Evolutionary conservation across 1,140 invertebrate genomes (phyloP), one percentile per base, ranked within the genome.

Genomic region (Conus ventricosus): DNA sequence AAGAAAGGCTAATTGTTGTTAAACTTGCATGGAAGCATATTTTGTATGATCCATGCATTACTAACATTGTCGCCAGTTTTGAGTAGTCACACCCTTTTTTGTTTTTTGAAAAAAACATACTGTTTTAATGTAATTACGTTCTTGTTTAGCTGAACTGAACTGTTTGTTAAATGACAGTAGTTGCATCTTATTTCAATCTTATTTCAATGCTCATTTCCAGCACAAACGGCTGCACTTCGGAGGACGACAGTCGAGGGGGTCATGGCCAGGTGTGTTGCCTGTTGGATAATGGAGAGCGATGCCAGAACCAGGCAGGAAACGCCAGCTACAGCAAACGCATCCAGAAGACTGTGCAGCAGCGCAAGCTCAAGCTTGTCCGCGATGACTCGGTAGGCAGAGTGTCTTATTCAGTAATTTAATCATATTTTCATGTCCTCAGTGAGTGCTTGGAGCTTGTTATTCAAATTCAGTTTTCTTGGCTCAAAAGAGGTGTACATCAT

Each of bases 291-390:
- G 96, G 97, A 89, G 97, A 97, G 87, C 96, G 98, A 87, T 99
- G 99, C 95, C 96, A 96, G 89, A 96, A 97, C 92, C 96, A 97
- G 81, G 98, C 98, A 91, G 98, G 98, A 84, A 99, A 99, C 96
- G 99, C 98, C 89, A 98, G 98, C 75, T 99, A 99, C 95, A 99
- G 98, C 95, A 99, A 99, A 95, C 96, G 98, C 90, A 98, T 99
- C 92, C 98, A 99, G 95, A 99, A 99, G 95, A 99, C 97, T 88
- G 98, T 99, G n/a, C 97, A 97, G 84, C 98, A 99, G 93, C 96
- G 98, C 91, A 97, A 98, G 93, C 96, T 99, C 1, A 98, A 98
- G 94, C 96, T 99, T 20, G 97, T 97, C 94, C 97, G 98, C 89
- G 98, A 99, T 96, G 96, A 96, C 92, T 96, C 97, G 90, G 93